A percentile compares a stretch with the other conserved stretches of the same genome.
Conservation (phyloP, 2,113 vertebrate species). For the Gobio gobio region DNA sequence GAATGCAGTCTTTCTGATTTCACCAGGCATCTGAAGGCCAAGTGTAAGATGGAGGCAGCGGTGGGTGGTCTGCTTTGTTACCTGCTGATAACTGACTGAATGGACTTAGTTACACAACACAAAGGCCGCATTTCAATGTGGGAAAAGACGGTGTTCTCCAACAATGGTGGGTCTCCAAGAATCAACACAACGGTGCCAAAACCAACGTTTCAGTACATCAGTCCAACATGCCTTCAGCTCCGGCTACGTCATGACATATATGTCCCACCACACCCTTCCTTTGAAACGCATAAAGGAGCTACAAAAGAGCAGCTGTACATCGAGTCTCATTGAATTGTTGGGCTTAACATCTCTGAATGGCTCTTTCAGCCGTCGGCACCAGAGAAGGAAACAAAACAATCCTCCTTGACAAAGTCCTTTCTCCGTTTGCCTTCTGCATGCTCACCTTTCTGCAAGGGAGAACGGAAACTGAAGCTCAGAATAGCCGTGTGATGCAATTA, state of each 20-base stretch:
- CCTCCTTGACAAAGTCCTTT: not conserved
- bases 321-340: slow-evolving; percentile 22
- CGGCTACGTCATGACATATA: slow-evolving; percentile 58
- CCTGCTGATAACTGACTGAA: slow-evolving; percentile 18
- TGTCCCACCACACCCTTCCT: slow-evolving; percentile 64
- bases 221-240: slow-evolving; percentile 8
- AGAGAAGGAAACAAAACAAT: slow-evolving; percentile 53
- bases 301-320: slow-evolving; percentile 74
- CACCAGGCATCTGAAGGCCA: not conserved
- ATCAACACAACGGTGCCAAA: slow-evolving; percentile 55
- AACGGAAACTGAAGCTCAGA: slow-evolving; percentile 63
- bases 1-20: slow-evolving; percentile 23
- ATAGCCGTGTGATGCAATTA: slow-evolving; percentile 66
- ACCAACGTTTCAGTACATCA: slow-evolving; percentile 52
- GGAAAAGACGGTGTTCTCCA: slow-evolving; percentile 15
- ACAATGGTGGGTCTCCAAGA: slow-evolving; percentile 53
- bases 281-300: slow-evolving; percentile 52
- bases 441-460: slow-evolving; percentile 58
- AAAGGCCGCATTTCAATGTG: not conserved
- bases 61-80: slow-evolving; percentile 49
- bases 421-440: slow-evolving; percentile 44
- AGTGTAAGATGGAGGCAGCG: not conserved
- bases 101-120: slow-evolving; percentile 15
- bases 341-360: slow-evolving; percentile 45
- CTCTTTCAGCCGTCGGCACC: slow-evolving; percentile 9